A percentile compares a stretch with the other conserved stretches of the same genome.
Conservation (phyloP, 2,113 vertebrate species). For the Trochalopteron elliotii region DNA sequence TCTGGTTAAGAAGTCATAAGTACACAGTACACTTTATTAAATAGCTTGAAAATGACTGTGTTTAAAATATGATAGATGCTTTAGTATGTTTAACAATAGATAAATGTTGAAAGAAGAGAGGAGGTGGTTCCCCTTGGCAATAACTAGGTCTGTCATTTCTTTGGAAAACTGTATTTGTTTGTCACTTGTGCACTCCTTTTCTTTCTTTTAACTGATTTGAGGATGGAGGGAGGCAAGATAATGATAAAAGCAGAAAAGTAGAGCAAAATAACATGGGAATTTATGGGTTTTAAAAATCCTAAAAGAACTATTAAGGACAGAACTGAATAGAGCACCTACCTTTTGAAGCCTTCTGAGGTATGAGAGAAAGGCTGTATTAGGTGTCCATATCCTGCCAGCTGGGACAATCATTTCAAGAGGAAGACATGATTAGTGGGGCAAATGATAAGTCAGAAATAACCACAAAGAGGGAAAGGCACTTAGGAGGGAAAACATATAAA, state of each 20-base stretch:
- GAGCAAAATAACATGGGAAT: background rate
- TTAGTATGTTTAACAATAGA: conserved; percentile 1
- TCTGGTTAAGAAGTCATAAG: conserved; percentile 60
- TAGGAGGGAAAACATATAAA: background rate
- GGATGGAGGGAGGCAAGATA: background rate
- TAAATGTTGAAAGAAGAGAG: background rate
- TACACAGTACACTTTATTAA: conserved; percentile 34
- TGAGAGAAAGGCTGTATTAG: background rate
- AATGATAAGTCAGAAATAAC: background rate
- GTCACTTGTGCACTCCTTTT: background rate
- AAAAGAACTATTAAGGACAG: background rate
- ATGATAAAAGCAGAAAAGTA: background rate
- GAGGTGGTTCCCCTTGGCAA: background rate
- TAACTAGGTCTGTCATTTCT: background rate
- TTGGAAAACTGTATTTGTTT: background rate
- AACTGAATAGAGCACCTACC: background rate
- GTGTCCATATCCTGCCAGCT: background rate
- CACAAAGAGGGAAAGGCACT: background rate
- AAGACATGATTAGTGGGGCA: background rate
- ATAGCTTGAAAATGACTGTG: conserved; percentile 2
- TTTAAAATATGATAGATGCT: conserved; percentile 22
- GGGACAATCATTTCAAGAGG: background rate
- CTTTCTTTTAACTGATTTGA: background rate
- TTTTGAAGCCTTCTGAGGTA: background rate
- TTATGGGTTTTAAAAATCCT: background rate